Evolutionary conservation across 2,113 vertebrate genomes (phyloP).

Genomic region (Girardinichthys multiradiatus): DNA sequence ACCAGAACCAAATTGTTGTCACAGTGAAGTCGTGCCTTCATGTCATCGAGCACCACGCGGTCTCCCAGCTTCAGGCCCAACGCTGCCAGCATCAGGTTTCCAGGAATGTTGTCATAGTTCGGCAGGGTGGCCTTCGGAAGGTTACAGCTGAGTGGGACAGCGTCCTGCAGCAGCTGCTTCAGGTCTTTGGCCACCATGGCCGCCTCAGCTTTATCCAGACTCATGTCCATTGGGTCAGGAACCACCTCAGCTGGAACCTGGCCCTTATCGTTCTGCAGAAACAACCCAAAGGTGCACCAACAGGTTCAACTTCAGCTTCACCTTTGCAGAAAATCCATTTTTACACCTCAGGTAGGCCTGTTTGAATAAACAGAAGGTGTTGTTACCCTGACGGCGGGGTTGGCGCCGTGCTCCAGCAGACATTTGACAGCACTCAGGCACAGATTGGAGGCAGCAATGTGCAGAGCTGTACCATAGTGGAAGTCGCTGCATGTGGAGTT

Average conservation of each 20-base stretch:
- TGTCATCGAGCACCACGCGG: slow-evolving; percentile 85
- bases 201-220: slow-evolving; percentile 89
- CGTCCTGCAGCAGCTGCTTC: slow-evolving; percentile 87
- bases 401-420: slow-evolving; percentile 91
- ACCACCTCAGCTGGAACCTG: slow-evolving; percentile 90
- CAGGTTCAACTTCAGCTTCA: too few species aligned
- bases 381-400: slow-evolving; percentile 85
- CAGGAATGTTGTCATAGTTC: slow-evolving; percentile 94
- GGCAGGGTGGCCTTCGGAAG: slow-evolving; percentile 89
- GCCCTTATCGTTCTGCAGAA: slow-evolving; percentile 87
- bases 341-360: too few species aligned
- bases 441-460: slow-evolving; percentile 94
- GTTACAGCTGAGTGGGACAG: slow-evolving; percentile 89
- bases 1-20: too few species aligned
- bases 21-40: slow-evolving; percentile 80
- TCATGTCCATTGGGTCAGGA: slow-evolving; percentile 94
- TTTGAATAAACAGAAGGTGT: too few species aligned
- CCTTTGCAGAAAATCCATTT: background rate
- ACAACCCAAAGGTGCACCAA: background rate
- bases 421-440: slow-evolving; percentile 91
- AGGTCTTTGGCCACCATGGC: slow-evolving; percentile 92
- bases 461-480: slow-evolving; percentile 89
- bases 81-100: slow-evolving; percentile 89
- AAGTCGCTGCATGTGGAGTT: slow-evolving; percentile 94
- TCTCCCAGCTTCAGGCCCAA: slow-evolving; percentile 89